A percentile compares a stretch with the other conserved stretches of the same genome.
These are phyloP conservation scores for Peromyscus attwateri DNA, from an alignment of 2,797 vertebrate species.

Conservation along the genomic window DNA sequence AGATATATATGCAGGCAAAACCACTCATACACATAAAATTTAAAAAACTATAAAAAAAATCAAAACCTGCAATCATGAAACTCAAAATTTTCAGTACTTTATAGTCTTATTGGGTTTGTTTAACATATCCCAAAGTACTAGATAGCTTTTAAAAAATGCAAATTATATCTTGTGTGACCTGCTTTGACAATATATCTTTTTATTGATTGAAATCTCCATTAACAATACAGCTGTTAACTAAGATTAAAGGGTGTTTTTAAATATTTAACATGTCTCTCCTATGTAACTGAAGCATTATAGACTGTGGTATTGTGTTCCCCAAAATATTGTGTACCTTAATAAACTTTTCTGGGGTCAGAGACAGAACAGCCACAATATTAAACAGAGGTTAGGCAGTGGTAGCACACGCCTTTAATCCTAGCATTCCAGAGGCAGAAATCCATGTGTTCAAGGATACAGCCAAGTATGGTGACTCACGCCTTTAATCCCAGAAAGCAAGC, in stretches of 20 bases:
- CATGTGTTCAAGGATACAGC: too few species aligned
- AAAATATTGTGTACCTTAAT: too few species aligned
- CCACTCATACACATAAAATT: not conserved
- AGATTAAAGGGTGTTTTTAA: slow-evolving; percentile 48
- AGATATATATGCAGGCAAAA: not conserved
- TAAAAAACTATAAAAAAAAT: not conserved
- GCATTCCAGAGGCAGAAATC: too few species aligned
- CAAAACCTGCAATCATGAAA: slow-evolving; percentile 31
- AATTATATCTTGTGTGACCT: slow-evolving; percentile 39
- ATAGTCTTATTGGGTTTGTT: slow-evolving; percentile 40
- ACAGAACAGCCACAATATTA: too few species aligned
- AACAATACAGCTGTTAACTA: slow-evolving; percentile 56
- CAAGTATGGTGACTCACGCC: too few species aligned
- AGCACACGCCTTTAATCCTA: too few species aligned
- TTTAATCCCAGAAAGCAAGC: too few species aligned
- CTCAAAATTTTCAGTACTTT: slow-evolving; percentile 52
- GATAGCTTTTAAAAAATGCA: not conserved
- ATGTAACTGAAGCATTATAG: not conserved
- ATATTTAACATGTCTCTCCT: not conserved
- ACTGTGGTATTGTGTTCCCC: too few species aligned
- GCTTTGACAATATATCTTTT: slow-evolving; percentile 36
- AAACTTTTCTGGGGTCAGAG: too few species aligned
- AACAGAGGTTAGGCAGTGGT: too few species aligned
- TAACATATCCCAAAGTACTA: slow-evolving; percentile 32
- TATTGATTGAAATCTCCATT: slow-evolving; percentile 60